Evolutionary conservation across 1,140 invertebrate genomes (phyloP), one percentile per base, ranked within the genome.

Genomic region (Proales similis): DNA sequence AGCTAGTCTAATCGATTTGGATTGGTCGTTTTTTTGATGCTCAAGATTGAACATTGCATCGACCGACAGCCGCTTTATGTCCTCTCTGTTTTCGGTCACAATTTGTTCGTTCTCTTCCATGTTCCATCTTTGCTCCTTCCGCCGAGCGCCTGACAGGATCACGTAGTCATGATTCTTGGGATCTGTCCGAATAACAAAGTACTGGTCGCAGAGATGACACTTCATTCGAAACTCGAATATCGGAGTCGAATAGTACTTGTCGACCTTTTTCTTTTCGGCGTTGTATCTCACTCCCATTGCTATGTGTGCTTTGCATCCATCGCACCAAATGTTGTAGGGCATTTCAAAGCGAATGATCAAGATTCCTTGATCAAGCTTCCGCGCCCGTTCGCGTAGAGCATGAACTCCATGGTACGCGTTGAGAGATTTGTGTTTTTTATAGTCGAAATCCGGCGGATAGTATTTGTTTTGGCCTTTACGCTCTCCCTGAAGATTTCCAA

Each of bases 251-350:
- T 95, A 96, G 73, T 97, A 98, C 86, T 93, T 97, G 67, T 94
- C 94, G 68, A 93, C 81, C 81, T 98, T 99, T 4, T 82, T 91
- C 75, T 99, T 99, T 72, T 99, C 93, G 4, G 95, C 93, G 79
- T 99, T 99, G 72, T 98, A 99, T 57, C 83, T 80, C 0, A 99
- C 94, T 20, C 95, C 93, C 90, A 95, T 97, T 22, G 92, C 95
- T 66, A 99, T 92, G 72, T 96, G 94, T 79, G 94, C 98, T 48
- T 86, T 84, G 74, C 95, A 99, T 26, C 92, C 92, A 48, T 91
- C 85, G 70, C 92, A 96, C 92, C 92, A 99, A 66, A 99, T 97
- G 76, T 99, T 99, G 69, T 93, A 99, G 1, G 95, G 95, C 91
- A 99, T 94, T 79, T 99, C 95, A 83, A 99, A 99, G 75, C 81